Conservation (phyloP, 2,888 invertebrate genomes). For the Himalopsyche kuldschensis region DNA sequence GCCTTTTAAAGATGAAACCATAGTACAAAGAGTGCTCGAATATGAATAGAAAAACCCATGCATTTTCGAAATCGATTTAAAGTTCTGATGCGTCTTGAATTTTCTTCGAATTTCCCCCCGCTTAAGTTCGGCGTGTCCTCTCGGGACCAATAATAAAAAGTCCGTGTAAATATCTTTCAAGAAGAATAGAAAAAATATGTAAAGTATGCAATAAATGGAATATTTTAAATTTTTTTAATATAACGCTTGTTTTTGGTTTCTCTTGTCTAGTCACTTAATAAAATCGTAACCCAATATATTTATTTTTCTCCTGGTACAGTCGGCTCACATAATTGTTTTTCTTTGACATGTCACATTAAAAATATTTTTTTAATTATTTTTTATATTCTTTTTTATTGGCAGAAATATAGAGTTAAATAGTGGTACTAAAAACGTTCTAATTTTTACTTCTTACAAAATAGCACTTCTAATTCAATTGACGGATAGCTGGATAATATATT, state of each 20-base stretch:
- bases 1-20: background rate
- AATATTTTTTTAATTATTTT: no score
- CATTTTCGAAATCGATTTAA: background rate
- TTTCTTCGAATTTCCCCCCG: background rate
- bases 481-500: no score
- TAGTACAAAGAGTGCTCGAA: background rate
- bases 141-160: constrained; percentile 17
- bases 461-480: no score
- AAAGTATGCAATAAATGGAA: constrained; percentile 24
- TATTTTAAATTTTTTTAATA: constrained; percentile 14
- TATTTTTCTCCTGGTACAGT: background rate
- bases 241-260: background rate
- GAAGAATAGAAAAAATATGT: constrained; percentile 17
- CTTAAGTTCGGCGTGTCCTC: constrained; percentile 9
- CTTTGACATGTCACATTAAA: no score
- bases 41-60: background rate
- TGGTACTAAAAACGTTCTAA: no score
- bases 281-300: background rate
- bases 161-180: constrained; percentile 8
- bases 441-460: no score
- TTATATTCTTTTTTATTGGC: no score
- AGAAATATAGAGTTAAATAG: no score
- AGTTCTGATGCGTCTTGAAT: background rate
- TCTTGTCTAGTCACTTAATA: background rate
- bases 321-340: background rate